Evolutionary conservation across 2,113 vertebrate genomes (phyloP).

Genomic region (Anoura caudifer): DNA sequence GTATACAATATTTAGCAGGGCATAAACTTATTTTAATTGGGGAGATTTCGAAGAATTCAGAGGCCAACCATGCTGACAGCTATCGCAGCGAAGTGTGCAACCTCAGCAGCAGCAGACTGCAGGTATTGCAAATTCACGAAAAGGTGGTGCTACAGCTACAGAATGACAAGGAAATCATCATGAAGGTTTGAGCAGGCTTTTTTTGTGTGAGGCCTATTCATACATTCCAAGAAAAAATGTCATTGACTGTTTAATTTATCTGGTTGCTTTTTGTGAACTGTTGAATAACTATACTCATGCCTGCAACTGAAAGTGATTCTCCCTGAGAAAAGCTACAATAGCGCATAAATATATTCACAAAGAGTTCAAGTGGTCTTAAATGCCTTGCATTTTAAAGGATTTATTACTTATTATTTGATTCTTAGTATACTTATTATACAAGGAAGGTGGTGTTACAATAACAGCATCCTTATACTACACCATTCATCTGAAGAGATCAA

Average conservation of each 20-base stretch:
- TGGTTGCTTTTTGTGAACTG: conserved; percentile 25
- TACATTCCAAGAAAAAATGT: not conserved
- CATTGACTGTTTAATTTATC: conserved; percentile 40
- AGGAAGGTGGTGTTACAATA: conserved; percentile 31
- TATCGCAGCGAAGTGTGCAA: not conserved
- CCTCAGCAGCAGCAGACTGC: not conserved
- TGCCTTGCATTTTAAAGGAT: not conserved
- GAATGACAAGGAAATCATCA: conserved; percentile 50
- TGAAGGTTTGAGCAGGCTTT: not conserved
- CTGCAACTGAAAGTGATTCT: conserved; percentile 48
- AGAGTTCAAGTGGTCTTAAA: not conserved
- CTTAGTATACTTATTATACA: conserved; percentile 27
- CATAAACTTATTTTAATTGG: not conserved
- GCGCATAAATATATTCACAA: not conserved
- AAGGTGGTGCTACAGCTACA: not conserved
- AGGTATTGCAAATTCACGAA: not conserved
- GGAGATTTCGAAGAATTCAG: not conserved
- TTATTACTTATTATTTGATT: conserved; percentile 24
- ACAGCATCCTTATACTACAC: not conserved
- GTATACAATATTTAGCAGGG: not conserved
- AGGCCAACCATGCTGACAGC: not conserved
- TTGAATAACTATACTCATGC: conserved; percentile 56
- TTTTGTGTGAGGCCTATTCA: conserved; percentile 14
- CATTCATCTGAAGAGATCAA: conserved; percentile 32
- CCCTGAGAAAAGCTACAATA: not conserved